These are phyloP conservation scores for Clanis bilineata DNA, from an alignment of 2,888 invertebrate species.

Conservation along the genomic window DNA sequence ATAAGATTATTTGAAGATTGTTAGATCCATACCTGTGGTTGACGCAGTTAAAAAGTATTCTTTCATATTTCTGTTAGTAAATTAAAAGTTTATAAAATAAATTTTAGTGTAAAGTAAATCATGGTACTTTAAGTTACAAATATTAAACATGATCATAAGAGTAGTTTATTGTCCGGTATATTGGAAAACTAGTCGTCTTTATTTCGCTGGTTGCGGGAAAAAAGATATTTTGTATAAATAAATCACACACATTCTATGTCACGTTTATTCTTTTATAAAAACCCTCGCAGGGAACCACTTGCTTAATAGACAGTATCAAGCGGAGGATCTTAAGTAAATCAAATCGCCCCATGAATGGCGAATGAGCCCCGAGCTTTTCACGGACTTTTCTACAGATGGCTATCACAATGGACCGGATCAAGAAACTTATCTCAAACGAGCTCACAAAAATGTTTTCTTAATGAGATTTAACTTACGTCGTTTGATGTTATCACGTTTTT, in stretches of 20 bases:
- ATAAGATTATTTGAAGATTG: no score
- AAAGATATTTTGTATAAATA: conserved; percentile 17
- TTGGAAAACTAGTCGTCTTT: neutral
- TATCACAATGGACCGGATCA: conserved; percentile 80
- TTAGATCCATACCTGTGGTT: no score
- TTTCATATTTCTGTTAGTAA: no score
- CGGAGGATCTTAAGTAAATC: conserved; percentile 80
- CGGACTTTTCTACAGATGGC: conserved; percentile 72
- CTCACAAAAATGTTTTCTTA: conserved; percentile 77
- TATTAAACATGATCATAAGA: neutral
- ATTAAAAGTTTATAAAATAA: no score
- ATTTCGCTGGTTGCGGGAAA: neutral
- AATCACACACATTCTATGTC: conserved; percentile 23
- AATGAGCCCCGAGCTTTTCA: conserved; percentile 75
- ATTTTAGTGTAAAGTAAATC: no score
- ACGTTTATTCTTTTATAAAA: conserved; percentile 61
- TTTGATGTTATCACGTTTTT: conserved; percentile 60
- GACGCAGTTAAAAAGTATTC: no score
- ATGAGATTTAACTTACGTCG: conserved; percentile 74
- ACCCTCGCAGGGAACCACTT: conserved; percentile 61
- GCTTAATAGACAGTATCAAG: conserved; percentile 78
- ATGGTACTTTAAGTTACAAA: no score
- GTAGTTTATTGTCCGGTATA: neutral
- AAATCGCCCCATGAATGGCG: conserved; percentile 80
- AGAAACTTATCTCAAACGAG: conserved; percentile 70